phyloP scores from a whole-genome alignment of 2,113 vertebrate genomes.

The Daphoenositta chrysoptera region DNA sequence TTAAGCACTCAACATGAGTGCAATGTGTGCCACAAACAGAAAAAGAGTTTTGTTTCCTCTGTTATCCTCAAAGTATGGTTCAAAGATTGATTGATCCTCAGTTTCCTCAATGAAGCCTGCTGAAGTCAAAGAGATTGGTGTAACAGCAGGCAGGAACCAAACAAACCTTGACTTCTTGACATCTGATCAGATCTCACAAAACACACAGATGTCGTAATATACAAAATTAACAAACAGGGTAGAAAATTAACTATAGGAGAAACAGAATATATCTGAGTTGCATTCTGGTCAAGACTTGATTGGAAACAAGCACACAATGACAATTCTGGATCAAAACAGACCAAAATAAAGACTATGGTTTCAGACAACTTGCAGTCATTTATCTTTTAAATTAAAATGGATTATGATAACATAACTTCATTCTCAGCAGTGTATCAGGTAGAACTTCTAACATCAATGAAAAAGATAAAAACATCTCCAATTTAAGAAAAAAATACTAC shows the following conservation, averaged over 20 bases:
- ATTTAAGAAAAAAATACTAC: not conserved
- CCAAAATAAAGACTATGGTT: not conserved
- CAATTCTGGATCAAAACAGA: not conserved
- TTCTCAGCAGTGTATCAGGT: not conserved
- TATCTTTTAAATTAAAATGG: not conserved
- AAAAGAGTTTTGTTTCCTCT: not conserved
- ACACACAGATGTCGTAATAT: not conserved
- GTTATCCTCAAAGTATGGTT: not conserved
- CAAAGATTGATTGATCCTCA: not conserved
- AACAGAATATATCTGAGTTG: not conserved
- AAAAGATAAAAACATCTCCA: not conserved
- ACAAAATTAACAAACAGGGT: not conserved
- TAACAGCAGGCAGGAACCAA: not conserved
- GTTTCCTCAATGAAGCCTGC: not conserved
- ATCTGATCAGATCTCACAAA: not conserved
- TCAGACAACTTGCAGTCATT: not conserved
- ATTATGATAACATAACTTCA: not conserved
- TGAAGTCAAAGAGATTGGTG: not conserved
- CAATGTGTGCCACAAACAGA: not conserved
- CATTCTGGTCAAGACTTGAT: not conserved
- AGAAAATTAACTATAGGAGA: not conserved
- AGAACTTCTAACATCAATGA: not conserved
- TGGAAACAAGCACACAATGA: rapidly evolving
- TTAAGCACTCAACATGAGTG: not conserved
- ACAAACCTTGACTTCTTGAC: not conserved